Base-by-base conservation (phyloP, 1,140 invertebrate genomes). In the Parapsyche elsis region DNA sequence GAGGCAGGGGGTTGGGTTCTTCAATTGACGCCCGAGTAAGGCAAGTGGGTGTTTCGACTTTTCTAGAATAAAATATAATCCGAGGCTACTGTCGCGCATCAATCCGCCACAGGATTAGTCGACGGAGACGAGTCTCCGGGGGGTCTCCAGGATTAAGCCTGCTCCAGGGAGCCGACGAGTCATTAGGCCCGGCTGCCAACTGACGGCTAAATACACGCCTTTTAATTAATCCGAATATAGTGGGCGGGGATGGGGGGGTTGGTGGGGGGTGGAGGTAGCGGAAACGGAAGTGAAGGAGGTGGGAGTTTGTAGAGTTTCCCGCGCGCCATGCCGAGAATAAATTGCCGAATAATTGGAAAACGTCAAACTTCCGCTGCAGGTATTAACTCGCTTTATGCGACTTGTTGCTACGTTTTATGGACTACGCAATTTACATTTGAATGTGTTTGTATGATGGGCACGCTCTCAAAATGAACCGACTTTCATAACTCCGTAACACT, bases 291-390 rank as follows among this genome's bases (percentile, higher is more conserved):
- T n/a, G 1, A 38, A 38, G 30, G 30, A 7, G 30, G 30, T 4
- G 30, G 30, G 30, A 7, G 30, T 38, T 38, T 38, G 30, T 38
- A 38, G 30, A 53, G 16, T 14, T 53, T 53, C 49, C 12, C 49
- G 12, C 49, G 10, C 16, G 10, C 49, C 16, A 53, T 53, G 10
- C 10, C 23, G 64, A 10, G 5, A 23, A 67, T 67, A 67, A 67
- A 67, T 67, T 24, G 64, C 64, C 64, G 23, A 26, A 67, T 67
- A 67, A 67, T 67, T 67, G 64, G 64, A 30, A 67, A 67, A 67
- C 64, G 64, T 67, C 64, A 67, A 67, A 67, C 64, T 67, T 67
- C 24, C 49, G 49, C 16, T 53, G 30, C 30, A 38, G 30, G 30
- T 38, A 38, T 38, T 38, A 38, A 38, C 30, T 38, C 30, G 30